Conservation (phyloP, 2,888 invertebrate species). For the Asteroscopus sphinx region DNA sequence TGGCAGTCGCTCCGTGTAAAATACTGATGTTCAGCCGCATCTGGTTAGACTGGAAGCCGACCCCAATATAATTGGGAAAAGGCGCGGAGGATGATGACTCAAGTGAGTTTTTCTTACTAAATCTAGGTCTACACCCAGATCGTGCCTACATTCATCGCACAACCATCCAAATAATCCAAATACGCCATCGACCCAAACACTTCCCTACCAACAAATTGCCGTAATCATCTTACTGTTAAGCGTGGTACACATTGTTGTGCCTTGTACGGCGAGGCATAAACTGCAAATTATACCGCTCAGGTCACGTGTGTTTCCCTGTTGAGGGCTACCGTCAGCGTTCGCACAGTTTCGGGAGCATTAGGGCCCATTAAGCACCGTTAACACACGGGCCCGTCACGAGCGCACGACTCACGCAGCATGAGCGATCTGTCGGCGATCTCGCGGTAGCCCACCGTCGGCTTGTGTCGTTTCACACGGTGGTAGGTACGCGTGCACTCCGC, state of each 20-base stretch:
- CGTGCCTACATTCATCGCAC: slow-evolving; percentile 1
- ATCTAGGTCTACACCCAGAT: not conserved
- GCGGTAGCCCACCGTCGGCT: slow-evolving; percentile 78
- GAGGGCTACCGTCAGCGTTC: slow-evolving; percentile 87
- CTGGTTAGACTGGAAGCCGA: too few relatives aligned
- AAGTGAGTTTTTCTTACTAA: too few relatives aligned
- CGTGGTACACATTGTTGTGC: slow-evolving; percentile 75
- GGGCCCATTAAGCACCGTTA: slow-evolving; percentile 89
- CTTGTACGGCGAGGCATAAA: slow-evolving; percentile 75
- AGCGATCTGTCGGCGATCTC: slow-evolving; percentile 87
- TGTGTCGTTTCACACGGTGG: slow-evolving; percentile 83
- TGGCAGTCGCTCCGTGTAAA: too few relatives aligned
- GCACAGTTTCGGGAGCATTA: slow-evolving; percentile 90
- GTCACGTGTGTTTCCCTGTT: slow-evolving; percentile 83
- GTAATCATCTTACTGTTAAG: slow-evolving; percentile 79
- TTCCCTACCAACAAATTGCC: slow-evolving; percentile 72
- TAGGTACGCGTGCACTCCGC: slow-evolving; percentile 68
- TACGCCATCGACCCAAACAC: slow-evolving; percentile 43
- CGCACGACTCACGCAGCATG: slow-evolving; percentile 82
- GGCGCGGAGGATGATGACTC: too few relatives aligned
- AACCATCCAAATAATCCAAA: slow-evolving; percentile 48
- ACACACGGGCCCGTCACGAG: slow-evolving; percentile 87
- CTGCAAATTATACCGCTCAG: slow-evolving; percentile 82
- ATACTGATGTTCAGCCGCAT: too few relatives aligned
- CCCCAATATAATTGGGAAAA: too few relatives aligned